A percentile compares a stretch with the other conserved stretches of the same genome.
Evolutionary conservation across 2,888 invertebrate genomes (phyloP).

Genomic region (Xylota sylvarum): DNA sequence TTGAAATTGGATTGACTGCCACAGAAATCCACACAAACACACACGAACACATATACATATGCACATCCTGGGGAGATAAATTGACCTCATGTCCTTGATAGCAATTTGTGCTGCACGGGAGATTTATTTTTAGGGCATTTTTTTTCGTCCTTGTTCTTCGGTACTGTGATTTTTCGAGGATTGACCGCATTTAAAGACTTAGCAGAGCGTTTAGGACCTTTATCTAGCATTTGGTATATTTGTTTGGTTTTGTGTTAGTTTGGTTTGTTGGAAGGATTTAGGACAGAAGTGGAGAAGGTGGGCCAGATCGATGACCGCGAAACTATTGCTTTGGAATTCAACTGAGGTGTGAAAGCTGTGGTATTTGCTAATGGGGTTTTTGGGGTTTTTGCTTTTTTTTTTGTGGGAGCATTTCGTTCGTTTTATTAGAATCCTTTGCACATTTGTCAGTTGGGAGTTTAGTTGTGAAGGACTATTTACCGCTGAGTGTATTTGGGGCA

Average conservation of each 20-base stretch:
- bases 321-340: neutral
- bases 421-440: neutral
- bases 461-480: neutral
- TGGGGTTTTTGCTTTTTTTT: constrained; percentile 8
- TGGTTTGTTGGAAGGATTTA: neutral
- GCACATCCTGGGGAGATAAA: constrained; percentile 10
- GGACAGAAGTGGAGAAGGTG: neutral
- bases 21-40: neutral
- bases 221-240: constrained; percentile 4
- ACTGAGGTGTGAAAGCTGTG: constrained; percentile 32
- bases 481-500: neutral
- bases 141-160: neutral
- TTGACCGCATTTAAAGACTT: constrained; percentile 30
- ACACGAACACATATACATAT: neutral
- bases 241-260: neutral
- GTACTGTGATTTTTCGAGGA: constrained; percentile 15
- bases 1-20: constrained; percentile 52
- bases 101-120: constrained; percentile 46
- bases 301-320: constrained; percentile 2
- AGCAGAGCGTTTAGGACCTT: neutral
- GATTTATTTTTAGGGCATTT: constrained; percentile 37
- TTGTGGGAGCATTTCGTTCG: neutral
- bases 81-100: constrained; percentile 51
- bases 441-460: neutral
- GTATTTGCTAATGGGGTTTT: constrained; percentile 28